Conservation (phyloP, 2,113 vertebrate genomes). For the Mesitornis unicolor region DNA sequence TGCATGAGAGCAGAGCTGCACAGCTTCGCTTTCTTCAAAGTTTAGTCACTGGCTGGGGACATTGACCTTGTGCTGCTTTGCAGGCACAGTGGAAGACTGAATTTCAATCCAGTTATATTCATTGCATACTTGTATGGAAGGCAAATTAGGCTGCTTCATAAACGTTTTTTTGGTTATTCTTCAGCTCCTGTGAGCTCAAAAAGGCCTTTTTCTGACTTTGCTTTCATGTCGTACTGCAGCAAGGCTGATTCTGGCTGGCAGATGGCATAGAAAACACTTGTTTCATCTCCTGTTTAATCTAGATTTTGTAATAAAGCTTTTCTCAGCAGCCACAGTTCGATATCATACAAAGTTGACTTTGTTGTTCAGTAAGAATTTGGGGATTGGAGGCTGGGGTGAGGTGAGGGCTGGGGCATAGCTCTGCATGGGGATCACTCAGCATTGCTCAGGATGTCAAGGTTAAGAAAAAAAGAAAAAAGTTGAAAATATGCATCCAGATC, state of each 20-base stretch:
- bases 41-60: neutral
- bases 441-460: neutral
- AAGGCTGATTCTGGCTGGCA: neutral
- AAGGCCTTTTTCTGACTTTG: neutral
- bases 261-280: neutral
- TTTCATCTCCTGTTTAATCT: conserved; percentile 10
- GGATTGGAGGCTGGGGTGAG: neutral
- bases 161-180: neutral
- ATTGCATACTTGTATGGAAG: neutral
- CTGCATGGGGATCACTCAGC: neutral
- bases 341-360: neutral
- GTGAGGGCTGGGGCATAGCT: neutral
- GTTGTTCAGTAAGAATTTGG: neutral
- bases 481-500: neutral
- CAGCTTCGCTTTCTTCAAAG: neutral
- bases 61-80: neutral
- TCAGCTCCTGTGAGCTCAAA: neutral
- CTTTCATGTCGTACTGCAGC: neutral
- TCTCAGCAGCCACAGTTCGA: neutral
- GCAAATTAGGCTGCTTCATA: neutral
- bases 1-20: neutral
- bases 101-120: neutral
- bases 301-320: neutral
- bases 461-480: neutral
- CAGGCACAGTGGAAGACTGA: neutral